Evolutionary conservation across 2,888 invertebrate genomes (phyloP).

Genomic region (Eristalinus aeneus): DNA sequence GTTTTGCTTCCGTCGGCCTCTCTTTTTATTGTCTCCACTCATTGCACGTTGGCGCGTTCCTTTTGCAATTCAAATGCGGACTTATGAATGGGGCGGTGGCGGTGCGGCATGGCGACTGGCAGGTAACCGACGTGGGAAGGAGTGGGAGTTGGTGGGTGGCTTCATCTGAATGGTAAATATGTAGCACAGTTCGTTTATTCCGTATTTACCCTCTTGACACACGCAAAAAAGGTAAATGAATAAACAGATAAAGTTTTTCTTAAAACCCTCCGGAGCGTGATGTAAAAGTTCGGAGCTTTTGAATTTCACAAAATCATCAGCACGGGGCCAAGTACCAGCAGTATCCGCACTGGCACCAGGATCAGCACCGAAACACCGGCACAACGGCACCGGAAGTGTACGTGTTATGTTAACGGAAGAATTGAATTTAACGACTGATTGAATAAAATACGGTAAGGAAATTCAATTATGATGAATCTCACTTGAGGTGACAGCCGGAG

Average conservation of each 20-base stretch:
- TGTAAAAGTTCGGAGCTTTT: slow-evolving; percentile 31
- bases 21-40: slow-evolving; percentile 58
- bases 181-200: slow-evolving; percentile 51
- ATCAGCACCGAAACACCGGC: neutral
- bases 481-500: slow-evolving; percentile 28
- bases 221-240: slow-evolving; percentile 3
- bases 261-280: slow-evolving; percentile 25
- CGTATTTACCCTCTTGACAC: slow-evolving; percentile 48
- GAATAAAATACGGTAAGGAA: slow-evolving; percentile 44
- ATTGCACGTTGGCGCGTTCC: slow-evolving; percentile 38
- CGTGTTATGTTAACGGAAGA: slow-evolving; percentile 55
- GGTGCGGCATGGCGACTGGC: too few species aligned
- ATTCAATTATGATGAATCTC: slow-evolving; percentile 59
- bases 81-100: slow-evolving; percentile 26
- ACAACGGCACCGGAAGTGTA: slow-evolving; percentile 58
- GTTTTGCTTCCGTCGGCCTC: neutral
- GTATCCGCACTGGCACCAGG: too few species aligned
- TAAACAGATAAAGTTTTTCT: slow-evolving; percentile 28
- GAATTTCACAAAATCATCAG: slow-evolving; percentile 54
- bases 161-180: slow-evolving; percentile 29
- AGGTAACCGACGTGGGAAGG: too few species aligned
- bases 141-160: neutral
- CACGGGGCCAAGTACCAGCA: neutral
- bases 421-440: slow-evolving; percentile 58
- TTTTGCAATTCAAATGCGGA: slow-evolving; percentile 64